phyloP scores from a whole-genome alignment of 2,888 invertebrate species.

The Chrysolina oricalcia region DNA sequence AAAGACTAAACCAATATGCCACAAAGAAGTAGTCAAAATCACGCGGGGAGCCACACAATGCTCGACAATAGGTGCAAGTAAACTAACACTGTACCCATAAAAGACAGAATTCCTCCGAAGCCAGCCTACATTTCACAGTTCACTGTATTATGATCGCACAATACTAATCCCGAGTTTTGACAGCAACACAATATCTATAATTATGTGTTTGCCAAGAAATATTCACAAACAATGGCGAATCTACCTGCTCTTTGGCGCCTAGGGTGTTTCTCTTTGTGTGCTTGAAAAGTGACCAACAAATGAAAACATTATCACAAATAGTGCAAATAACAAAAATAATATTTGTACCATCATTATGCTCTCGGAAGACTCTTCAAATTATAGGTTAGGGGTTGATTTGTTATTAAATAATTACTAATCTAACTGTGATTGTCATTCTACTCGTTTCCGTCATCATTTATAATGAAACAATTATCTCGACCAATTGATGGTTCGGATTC shows the following conservation, averaged over 20 bases:
- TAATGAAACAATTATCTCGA: constrained; percentile 16
- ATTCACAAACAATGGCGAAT: constrained; percentile 65
- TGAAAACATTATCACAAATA: constrained; percentile 48
- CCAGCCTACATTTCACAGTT: constrained; percentile 62
- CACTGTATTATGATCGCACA: constrained; percentile 58
- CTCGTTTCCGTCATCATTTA: constrained; percentile 21
- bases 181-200: constrained; percentile 70
- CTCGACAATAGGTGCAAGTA: constrained; percentile 45
- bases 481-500: constrained; percentile 27
- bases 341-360: constrained; percentile 36
- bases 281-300: constrained; percentile 45
- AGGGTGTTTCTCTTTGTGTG: constrained; percentile 44
- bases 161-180: constrained; percentile 71
- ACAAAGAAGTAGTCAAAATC: constrained; percentile 65
- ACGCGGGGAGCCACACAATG: constrained; percentile 57
- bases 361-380: constrained; percentile 39
- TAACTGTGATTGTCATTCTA: constrained; percentile 20
- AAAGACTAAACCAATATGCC: constrained; percentile 64
- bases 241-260: constrained; percentile 64
- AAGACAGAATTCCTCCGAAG: constrained; percentile 56
- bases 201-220: constrained; percentile 69
- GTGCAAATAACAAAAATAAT: constrained; percentile 51
- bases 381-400: constrained; percentile 37
- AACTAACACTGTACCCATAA: constrained; percentile 45
- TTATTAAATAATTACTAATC: constrained; percentile 35